Evolutionary conservation across 2,797 vertebrate species (phyloP).

Genomic region (Gymnothorax javanicus): DNA sequence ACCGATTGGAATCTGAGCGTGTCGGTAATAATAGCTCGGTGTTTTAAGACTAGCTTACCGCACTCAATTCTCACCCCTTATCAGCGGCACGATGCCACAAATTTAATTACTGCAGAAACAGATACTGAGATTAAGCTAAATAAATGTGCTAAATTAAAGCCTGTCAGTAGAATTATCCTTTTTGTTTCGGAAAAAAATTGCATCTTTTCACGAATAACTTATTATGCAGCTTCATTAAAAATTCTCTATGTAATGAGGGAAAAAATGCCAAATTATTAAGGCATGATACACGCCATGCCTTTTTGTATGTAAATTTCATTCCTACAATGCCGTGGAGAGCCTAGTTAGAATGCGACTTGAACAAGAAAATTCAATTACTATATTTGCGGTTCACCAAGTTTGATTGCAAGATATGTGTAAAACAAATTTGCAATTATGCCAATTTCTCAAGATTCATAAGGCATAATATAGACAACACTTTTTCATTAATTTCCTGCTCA

Average conservation of each 20-base stretch:
- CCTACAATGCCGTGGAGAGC: background rate
- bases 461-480: conserved; percentile 16
- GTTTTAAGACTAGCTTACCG: background rate
- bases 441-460: conserved; percentile 3
- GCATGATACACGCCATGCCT: background rate
- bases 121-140: background rate
- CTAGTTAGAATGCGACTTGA: conserved; percentile 11
- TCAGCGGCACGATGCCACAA: background rate
- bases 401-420: conserved; percentile 16
- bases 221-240: background rate
- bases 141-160: background rate
- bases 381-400: conserved; percentile 8
- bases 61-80: background rate
- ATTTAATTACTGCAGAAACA: conserved; percentile 24
- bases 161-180: background rate
- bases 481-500: conserved; percentile 12
- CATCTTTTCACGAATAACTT: conserved; percentile 4
- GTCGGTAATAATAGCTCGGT: conserved; percentile 6
- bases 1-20: background rate
- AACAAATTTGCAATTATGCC: conserved; percentile 25
- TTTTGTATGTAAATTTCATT: background rate
- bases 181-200: background rate
- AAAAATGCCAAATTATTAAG: background rate
- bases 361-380: conserved; percentile 18
- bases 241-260: background rate